Evolutionary conservation across 2,113 vertebrate genomes (phyloP), one percentile per base, ranked within the genome.

Genomic region (Colossoma macropomum): DNA sequence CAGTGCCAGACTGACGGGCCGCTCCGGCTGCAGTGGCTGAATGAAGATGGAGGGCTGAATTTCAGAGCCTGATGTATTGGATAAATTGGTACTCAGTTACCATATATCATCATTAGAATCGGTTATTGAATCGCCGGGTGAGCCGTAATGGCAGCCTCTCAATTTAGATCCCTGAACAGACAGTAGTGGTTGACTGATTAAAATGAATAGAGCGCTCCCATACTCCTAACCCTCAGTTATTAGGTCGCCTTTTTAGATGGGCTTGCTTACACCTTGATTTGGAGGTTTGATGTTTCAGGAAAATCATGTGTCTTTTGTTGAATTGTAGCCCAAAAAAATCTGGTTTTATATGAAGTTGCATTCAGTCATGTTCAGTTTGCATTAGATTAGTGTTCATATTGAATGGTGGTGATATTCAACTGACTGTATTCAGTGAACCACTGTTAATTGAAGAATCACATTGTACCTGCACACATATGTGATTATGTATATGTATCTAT

Each of bases 1-100:
- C 89, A 87, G 77, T 85, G 71, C 83, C 86, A 88, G 88, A 91
- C 86, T 90, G 90, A 89, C 88, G 80, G 87, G 52, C 85, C 84
- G 79, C 84, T 84, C 87, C 84, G 83, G 85, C 88, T 86, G 88
- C 86, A 80, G 84, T 69, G 82, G 81, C 66, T 69, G 84, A 89
- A 92, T 92, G 89, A 92, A 92, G 92, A 92, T 84, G 88, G 92
- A 92, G 90, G 89, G 90, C 89, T 90, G 88, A 90, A 90, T 92
- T 92, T 90, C 87, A 82, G 76, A 87, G 87, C 87, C 82, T 87
- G 86, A 88, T 90, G 89, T 90, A 85, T 90, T 87, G 84, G 87
- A 91, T 93, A 91, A 91, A 93, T 92, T 89, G 86, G 85, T 88
- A 54, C 59, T 76, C 77, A 34, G 82, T 89, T 90, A 86, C 88